These are phyloP conservation scores for Trissonchulus latispiculum DNA, from an alignment of 2,888 invertebrate genomes.

Conservation along the genomic window DNA sequence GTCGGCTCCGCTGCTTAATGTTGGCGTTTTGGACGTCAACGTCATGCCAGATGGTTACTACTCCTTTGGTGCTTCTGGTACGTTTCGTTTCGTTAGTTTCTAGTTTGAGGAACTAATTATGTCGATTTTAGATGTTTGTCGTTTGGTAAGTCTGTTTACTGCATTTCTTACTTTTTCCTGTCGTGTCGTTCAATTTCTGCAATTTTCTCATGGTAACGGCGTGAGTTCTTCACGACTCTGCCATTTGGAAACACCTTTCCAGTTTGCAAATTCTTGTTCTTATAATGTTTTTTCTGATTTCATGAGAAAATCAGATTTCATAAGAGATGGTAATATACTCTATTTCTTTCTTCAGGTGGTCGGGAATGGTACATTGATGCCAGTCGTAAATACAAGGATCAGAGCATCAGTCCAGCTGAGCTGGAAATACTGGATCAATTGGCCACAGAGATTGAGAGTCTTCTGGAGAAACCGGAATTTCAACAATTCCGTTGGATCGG, in stretches of 20 bases:
- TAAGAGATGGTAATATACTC: too few species aligned
- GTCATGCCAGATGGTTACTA: slow-evolving; percentile 41
- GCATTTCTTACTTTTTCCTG: too few species aligned
- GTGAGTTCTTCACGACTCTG: too few species aligned
- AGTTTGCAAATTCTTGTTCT: too few species aligned
- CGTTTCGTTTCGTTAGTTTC: background rate
- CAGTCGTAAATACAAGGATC: slow-evolving; percentile 40
- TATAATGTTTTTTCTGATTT: too few species aligned
- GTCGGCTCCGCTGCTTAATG: slow-evolving; percentile 41
- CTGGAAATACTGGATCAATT: slow-evolving; percentile 33
- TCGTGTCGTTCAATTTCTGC: too few species aligned
- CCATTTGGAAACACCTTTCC: too few species aligned
- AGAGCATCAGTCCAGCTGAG: slow-evolving; percentile 33
- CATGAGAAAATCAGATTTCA: too few species aligned
- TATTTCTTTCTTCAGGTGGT: slow-evolving; percentile 31
- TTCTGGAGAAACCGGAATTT: slow-evolving; percentile 18
- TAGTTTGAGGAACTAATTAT: too few species aligned
- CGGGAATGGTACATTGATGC: slow-evolving; percentile 39
- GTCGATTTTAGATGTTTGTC: too few species aligned
- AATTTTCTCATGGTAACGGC: too few species aligned
- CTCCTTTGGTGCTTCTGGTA: slow-evolving; percentile 38
- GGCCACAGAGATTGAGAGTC: background rate
- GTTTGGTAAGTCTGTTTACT: too few species aligned
- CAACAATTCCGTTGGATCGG: slow-evolving; percentile 35
- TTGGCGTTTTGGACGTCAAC: slow-evolving; percentile 36